Evolutionary conservation across 1,140 invertebrate genomes (phyloP).

Genomic region (Caenorhabditis elegans): WBcel235 BX284604.4:7337501-7338000

Average conservation of each 20-base stretch:
- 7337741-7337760: neutral
- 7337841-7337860: neutral
- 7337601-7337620: neutral
- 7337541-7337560: neutral
- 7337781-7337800: neutral
- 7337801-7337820: neutral
- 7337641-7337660: neutral
- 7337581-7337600: neutral
- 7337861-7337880: no score
- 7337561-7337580: neutral
- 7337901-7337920: conserved; percentile 13
- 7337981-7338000: neutral
- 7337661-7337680: neutral
- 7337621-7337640: neutral
- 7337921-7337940: neutral
- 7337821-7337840: neutral
- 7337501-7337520: neutral
- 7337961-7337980: neutral
- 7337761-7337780: neutral
- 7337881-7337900: neutral
- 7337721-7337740: no score
- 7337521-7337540: neutral
- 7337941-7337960: neutral
- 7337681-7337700: neutral
- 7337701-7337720: neutral